Percentiles rank a stretch among this genome's conserved stretches.
Conservation (phyloP, 2,113 vertebrate species). For the Oreochromis tanganicae region DNA sequence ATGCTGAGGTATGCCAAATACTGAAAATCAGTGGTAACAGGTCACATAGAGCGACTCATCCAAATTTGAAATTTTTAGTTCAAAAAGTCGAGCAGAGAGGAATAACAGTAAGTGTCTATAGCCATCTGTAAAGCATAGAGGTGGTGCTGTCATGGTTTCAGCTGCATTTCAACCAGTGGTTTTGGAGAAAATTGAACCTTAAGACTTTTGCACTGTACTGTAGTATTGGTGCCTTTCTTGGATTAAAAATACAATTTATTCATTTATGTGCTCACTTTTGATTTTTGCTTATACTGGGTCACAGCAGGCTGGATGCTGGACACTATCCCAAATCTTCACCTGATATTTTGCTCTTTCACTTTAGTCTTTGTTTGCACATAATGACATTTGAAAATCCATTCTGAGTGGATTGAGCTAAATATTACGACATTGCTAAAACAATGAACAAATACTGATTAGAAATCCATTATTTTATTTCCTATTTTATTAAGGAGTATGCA, state of each 20-base stretch:
- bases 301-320: background rate
- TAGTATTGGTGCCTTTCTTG: background rate
- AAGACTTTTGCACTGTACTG: background rate
- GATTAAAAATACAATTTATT: background rate
- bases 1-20: background rate
- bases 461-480: background rate
- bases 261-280: background rate
- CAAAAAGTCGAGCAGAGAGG: background rate
- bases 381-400: background rate
- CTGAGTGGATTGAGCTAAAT: background rate
- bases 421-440: background rate
- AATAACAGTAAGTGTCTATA: background rate
- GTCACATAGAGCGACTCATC: background rate
- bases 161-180: background rate
- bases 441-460: background rate
- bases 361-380: background rate
- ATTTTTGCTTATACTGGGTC: background rate
- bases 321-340: background rate
- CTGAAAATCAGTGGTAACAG: background rate
- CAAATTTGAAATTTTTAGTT: background rate
- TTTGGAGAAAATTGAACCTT: background rate
- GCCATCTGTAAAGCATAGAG: background rate
- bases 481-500: background rate
- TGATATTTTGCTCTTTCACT: background rate
- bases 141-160: accelerated